phyloP scores from a whole-genome alignment of 2,797 vertebrate genomes.

The Microcaecilia unicolor region DNA sequence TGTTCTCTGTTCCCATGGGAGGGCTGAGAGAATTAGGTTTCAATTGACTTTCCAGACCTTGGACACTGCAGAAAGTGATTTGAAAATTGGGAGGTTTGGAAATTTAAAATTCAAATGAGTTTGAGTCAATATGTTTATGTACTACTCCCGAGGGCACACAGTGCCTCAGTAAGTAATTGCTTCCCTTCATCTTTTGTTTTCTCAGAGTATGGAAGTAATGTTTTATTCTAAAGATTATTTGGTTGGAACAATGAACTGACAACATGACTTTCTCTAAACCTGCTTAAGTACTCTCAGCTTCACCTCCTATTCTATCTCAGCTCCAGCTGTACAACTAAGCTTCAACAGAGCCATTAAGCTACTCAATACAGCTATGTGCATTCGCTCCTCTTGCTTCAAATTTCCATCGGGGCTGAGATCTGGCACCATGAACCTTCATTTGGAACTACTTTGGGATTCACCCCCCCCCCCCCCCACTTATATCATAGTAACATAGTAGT shows the following conservation, averaged over 20 bases:
- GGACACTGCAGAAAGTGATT: constrained; percentile 41
- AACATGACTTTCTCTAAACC: constrained; percentile 27
- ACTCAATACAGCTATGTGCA: too few relatives aligned
- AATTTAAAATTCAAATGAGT: constrained; percentile 44
- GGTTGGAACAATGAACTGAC: constrained; percentile 25
- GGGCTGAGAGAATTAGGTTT: constrained; percentile 37
- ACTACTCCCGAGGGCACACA: constrained; percentile 32
- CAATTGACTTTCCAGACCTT: constrained; percentile 42
- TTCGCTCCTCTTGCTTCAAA: too few relatives aligned
- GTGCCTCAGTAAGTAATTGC: constrained; percentile 33
- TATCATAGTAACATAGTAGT: too few relatives aligned
- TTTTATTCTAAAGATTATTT: constrained; percentile 18
- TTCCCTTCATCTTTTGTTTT: constrained; percentile 36
- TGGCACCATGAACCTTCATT: too few relatives aligned
- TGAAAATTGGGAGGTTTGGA: constrained; percentile 34
- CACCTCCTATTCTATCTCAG: constrained; percentile 13
- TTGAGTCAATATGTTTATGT: constrained; percentile 42
- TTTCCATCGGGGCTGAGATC: too few relatives aligned
- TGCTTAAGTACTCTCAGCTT: constrained; percentile 20
- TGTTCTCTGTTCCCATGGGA: constrained; percentile 26
- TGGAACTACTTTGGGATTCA: too few relatives aligned
- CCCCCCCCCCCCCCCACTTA: too few relatives aligned
- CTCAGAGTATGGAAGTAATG: constrained; percentile 2
- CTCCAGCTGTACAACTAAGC: too few relatives aligned
- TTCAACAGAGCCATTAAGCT: too few relatives aligned